phyloP scores from a whole-genome alignment of 2,797 vertebrate species.

The Notoglanidium macrostoma region DNA sequence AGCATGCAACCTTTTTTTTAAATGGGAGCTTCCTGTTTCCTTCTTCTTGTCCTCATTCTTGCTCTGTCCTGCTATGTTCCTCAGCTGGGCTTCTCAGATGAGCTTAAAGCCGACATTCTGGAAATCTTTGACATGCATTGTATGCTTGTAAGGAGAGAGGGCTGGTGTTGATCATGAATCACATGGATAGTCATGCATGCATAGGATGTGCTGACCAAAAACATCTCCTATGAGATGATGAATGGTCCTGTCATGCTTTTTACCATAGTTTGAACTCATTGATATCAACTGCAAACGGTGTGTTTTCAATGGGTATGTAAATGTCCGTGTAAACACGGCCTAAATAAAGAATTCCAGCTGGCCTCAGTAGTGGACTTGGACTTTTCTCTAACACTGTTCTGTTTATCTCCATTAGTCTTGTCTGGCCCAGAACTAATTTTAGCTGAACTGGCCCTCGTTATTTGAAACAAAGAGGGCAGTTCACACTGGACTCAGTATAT shows the following conservation, averaged over 20 bases:
- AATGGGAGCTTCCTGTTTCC: not conserved
- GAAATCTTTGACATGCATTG: not conserved
- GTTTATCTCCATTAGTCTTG: constrained; percentile 11
- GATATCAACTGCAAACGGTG: not conserved
- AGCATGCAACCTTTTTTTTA: not conserved
- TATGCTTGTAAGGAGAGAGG: not conserved
- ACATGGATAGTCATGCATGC: not conserved
- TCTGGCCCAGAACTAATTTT: constrained; percentile 41
- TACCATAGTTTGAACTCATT: not conserved
- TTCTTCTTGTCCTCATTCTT: not conserved
- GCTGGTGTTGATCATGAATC: not conserved
- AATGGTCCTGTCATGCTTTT: not conserved
- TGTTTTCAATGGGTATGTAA: not conserved
- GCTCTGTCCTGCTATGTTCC: not conserved
- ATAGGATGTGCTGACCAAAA: not conserved
- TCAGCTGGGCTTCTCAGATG: not conserved
- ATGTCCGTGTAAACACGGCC: not conserved
- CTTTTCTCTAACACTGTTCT: not conserved
- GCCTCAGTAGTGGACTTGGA: not conserved
- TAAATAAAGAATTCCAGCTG: not conserved
- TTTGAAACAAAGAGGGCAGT: constrained; percentile 43
- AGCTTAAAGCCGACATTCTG: not conserved
- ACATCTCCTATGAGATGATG: not conserved
- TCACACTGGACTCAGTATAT: constrained; percentile 43
- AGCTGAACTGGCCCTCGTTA: constrained; percentile 42